Evolutionary conservation across 2,797 vertebrate genomes (phyloP).

Genomic region (Rhinogobio ventralis): DNA sequence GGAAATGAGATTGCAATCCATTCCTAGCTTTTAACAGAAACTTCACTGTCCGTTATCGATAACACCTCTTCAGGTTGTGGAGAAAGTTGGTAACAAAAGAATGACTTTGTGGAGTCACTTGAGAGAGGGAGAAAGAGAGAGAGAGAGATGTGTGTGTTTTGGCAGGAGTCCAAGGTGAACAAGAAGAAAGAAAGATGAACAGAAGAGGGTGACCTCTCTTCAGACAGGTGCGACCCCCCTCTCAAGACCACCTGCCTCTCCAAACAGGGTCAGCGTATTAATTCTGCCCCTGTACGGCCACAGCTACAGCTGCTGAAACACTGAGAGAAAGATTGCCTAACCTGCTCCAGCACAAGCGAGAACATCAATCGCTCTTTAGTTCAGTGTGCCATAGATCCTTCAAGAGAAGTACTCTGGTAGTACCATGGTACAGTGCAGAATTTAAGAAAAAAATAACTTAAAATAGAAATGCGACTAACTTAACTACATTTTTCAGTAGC

Average conservation of each 20-base stretch:
- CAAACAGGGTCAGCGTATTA: conserved; percentile 77
- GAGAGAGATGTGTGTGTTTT: conserved; percentile 45
- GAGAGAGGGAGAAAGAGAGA: conserved; percentile 65
- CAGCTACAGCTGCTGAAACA: conserved; percentile 37
- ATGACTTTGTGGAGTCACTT: conserved; percentile 69
- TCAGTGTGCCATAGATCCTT: conserved; percentile 4
- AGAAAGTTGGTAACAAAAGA: conserved; percentile 61
- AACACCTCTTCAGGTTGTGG: conserved; percentile 41
- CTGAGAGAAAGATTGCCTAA: conserved; percentile 6
- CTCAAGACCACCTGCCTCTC: conserved; percentile 75
- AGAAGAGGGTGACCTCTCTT: conserved; percentile 69
- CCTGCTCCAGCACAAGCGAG: conserved; percentile 45
- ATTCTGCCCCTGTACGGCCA: conserved; percentile 74
- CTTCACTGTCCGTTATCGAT: background rate
- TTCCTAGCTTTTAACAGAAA: conserved; percentile 7
- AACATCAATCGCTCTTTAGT: conserved; percentile 10
- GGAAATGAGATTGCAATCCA: conserved; percentile 2
- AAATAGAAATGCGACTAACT: background rate
- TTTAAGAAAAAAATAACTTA: background rate
- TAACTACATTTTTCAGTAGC: background rate
- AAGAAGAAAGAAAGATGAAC: conserved; percentile 48
- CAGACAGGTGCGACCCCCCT: conserved; percentile 69
- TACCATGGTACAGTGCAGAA: background rate
- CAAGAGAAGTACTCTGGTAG: background rate
- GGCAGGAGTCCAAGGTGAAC: conserved; percentile 59